These are phyloP conservation scores for Corapipo altera DNA, from an alignment of 2,113 vertebrate genomes.

Conservation along the genomic window DNA sequence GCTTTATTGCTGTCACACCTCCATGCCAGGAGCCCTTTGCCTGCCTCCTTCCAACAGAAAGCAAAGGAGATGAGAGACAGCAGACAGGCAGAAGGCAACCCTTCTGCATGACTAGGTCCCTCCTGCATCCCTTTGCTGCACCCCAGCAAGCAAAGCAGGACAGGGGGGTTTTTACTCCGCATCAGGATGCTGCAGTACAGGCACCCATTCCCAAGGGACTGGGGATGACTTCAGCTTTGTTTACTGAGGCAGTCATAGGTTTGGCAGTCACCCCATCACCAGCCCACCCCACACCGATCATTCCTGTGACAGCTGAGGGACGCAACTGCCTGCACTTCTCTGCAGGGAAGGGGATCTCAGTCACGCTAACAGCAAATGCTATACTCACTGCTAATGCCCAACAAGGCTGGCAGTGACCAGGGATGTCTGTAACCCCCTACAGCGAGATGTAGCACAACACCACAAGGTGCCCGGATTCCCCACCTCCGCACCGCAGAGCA, in stretches of 20 bases:
- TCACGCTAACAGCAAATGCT: not conserved
- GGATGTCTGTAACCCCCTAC: not conserved
- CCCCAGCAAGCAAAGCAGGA: not conserved
- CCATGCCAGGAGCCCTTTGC: fast-evolving
- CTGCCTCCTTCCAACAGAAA: not conserved
- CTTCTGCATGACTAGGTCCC: no score
- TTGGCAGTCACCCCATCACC: not conserved
- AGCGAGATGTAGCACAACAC: not conserved
- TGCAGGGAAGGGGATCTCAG: not conserved
- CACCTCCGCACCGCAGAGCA: not conserved
- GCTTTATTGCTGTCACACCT: not conserved
- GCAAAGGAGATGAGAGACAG: not conserved
- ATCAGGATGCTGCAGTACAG: not conserved
- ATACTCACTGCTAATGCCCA: not conserved
- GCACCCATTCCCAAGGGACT: fast-evolving
- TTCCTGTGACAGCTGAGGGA: not conserved
- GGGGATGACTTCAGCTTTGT: not conserved
- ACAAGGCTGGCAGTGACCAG: not conserved
- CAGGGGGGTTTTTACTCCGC: fast-evolving
- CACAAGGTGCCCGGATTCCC: fast-evolving
- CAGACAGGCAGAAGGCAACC: fast-evolving
- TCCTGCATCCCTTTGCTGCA: not conserved
- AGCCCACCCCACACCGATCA: fast-evolving
- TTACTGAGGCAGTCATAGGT: not conserved
- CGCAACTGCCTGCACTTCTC: not conserved